Base-by-base conservation (phyloP, 2,888 invertebrate genomes). In the Drosophila subquinaria region DNA sequence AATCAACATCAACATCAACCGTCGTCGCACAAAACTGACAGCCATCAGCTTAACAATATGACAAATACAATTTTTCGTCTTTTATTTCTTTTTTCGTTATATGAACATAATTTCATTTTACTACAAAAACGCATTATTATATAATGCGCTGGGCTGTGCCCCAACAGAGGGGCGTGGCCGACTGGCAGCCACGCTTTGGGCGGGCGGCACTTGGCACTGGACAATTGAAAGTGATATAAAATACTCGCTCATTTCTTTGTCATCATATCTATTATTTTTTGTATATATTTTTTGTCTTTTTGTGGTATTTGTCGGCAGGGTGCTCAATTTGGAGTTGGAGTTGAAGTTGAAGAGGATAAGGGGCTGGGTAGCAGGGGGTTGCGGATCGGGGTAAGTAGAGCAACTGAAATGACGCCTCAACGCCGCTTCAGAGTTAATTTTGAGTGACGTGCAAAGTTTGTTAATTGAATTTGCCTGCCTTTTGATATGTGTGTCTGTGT, bases 21-120 rank as follows among this genome's bases (percentile, higher is more conserved):
- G 35, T 50, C 51, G 48, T 55, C 48, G 65, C 56, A 51, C 47
- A 73, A 76, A 75, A 84, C 69, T 86, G 85, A 84, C 88, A 82
- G 78, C 70, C 82, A 85, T 88, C 85, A 86, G 86, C 86, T 86
- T 85, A 86, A 86, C 90, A 89, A 86, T 88, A 85, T 86, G 86
- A 86, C 86, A 86, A 89, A 86, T 88, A 89, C 89, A 85, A 89
- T 88, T 89, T 86, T 85, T 89, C 80, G 71, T 82, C 82, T 79
- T 51, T 67, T 66, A 9, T 60, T 65, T 77, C 67, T 59, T 55
- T 75, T 40, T 60, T 60, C 61, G 45, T 63, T 50, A 48, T 38
- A 27, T 27, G 27, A 0, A 59, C 36, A 72, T 89, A 86, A 89
- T 84, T 86, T 83, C 69, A 87, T 83, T 87, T 79, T 73, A 81